Base-by-base conservation (phyloP, 92 coral and sea anemone genomes). In the Ricordea florida region DNA sequence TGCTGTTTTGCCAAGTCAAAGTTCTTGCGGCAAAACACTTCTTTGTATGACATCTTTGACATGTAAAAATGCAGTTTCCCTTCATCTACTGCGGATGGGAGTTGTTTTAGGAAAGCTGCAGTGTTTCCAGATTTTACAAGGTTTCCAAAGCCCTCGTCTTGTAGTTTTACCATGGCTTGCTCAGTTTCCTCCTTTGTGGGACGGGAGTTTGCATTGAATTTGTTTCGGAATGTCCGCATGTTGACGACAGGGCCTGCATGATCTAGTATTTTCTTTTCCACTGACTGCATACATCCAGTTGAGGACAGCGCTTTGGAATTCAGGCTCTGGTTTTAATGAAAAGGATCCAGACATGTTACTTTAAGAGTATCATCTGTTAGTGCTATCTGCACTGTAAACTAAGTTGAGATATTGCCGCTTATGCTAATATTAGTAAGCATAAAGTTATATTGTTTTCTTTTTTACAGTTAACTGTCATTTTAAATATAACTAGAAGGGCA, bases 231-330 rank as follows among this genome's bases (percentile, higher is more conserved):
- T 36, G 81, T 81, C 48, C 75, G 50, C 58, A 78, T 11, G 79
- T 69, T 52, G 10, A 81, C 87, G 2, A 72, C 87, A 34, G 82
- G 65, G n/a, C 87, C 82, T 35, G 87, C 74, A 51, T 73, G 82
- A 20, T 49, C 82, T n/a, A 81, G 53, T 14, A 81, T 33, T 30
- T 47, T 81, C 43, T 45, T 61, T 34, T 74, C 60, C 23, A 71
- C 2, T 14, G 58, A 52, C 15, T 20, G 24, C 1, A 26, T 31
- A 5, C 37, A 8, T 56, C 37, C 23, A 21, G 68, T 6, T 9
- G 23, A 57, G 14, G 22, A 36, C 16, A 6, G 4, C 5, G 36
- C 68, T 33, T 59, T 25, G 32, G 79, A 56, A 26, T 56, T 53
- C 24, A 71, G 66, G 65, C 25, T 38, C 48, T 70, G 78, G 15